Percentiles rank a stretch among this genome's conserved stretches.
These are phyloP conservation scores for Sceloporus undulatus DNA, from an alignment of 2,113 vertebrate genomes.

Conservation along the genomic window DNA sequence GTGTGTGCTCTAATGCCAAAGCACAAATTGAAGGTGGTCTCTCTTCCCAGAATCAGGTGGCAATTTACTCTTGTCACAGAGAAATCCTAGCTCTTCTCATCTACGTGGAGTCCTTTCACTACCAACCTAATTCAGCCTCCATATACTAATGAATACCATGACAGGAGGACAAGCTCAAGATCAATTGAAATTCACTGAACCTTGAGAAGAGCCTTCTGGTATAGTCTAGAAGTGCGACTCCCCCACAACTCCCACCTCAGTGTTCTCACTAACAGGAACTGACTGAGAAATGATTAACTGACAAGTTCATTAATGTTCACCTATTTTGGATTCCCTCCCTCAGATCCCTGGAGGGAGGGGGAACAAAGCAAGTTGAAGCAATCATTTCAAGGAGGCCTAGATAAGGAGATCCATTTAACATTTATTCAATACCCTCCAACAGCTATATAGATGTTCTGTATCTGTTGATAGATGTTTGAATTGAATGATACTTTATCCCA, in stretches of 20 bases:
- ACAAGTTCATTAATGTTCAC: slow-evolving; percentile 52
- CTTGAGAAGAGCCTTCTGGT: slow-evolving; percentile 34
- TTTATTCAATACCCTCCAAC: neutral
- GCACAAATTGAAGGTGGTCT: neutral
- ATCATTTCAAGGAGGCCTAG: slow-evolving; percentile 5
- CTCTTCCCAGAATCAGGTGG: rapidly evolving
- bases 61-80: rapidly evolving
- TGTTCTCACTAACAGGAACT: slow-evolving; percentile 65
- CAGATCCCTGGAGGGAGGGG: neutral
- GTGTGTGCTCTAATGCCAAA: neutral
- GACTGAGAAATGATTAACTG: slow-evolving; percentile 47
- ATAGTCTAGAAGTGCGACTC: slow-evolving; percentile 30
- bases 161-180: slow-evolving; percentile 51
- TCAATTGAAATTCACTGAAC: slow-evolving; percentile 47
- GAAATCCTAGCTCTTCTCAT: slow-evolving; percentile 21
- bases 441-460: neutral
- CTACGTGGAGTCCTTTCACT: neutral
- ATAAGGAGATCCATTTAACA: neutral
- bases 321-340: slow-evolving; percentile 31
- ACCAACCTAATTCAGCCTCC: slow-evolving; percentile 32
- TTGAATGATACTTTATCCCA: neutral
- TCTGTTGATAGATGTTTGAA: neutral
- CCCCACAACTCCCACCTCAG: rapidly evolving
- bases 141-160: slow-evolving; percentile 45
- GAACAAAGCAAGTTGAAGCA: slow-evolving; percentile 24